These are phyloP conservation scores for Brachypterus glaber DNA, from an alignment of 2,888 invertebrate species.

Conservation along the genomic window DNA sequence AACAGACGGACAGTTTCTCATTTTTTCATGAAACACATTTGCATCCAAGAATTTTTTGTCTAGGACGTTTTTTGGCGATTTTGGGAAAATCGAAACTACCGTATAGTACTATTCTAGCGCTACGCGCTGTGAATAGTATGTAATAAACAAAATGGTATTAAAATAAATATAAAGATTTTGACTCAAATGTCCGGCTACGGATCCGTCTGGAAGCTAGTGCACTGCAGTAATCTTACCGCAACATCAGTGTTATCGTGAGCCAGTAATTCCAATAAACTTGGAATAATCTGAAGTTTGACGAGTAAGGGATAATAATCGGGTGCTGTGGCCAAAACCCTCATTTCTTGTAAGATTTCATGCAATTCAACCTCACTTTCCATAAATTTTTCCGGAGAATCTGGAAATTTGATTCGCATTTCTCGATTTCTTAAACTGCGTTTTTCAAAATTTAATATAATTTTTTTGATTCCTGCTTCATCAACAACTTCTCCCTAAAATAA, in stretches of 20 bases:
- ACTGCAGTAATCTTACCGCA: conserved; percentile 30
- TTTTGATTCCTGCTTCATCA: conserved; percentile 81
- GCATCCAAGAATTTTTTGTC: no score
- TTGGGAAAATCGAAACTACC: no score
- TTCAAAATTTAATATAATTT: conserved; percentile 85
- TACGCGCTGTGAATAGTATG: no score
- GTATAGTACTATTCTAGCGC: no score
- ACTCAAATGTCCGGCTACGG: no score
- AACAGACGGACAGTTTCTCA: no score
- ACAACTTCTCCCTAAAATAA: conserved; percentile 64
- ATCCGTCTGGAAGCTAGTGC: not conserved
- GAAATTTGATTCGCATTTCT: conserved; percentile 97
- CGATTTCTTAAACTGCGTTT: conserved; percentile 89
- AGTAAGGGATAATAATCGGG: conserved; percentile 90
- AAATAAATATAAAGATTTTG: no score
- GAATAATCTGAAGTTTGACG: conserved; percentile 80
- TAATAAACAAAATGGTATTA: no score
- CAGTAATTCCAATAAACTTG: conserved; percentile 83
- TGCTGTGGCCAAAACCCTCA: conserved; percentile 89
- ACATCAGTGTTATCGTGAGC: conserved; percentile 96
- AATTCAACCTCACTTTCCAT: conserved; percentile 86
- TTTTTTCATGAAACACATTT: no score
- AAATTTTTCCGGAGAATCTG: conserved; percentile 94
- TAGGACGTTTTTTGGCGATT: no score
- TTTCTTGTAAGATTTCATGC: conserved; percentile 72